Base-by-base conservation (phyloP, 2,888 invertebrate genomes). In the Megamerina dolium region DNA sequence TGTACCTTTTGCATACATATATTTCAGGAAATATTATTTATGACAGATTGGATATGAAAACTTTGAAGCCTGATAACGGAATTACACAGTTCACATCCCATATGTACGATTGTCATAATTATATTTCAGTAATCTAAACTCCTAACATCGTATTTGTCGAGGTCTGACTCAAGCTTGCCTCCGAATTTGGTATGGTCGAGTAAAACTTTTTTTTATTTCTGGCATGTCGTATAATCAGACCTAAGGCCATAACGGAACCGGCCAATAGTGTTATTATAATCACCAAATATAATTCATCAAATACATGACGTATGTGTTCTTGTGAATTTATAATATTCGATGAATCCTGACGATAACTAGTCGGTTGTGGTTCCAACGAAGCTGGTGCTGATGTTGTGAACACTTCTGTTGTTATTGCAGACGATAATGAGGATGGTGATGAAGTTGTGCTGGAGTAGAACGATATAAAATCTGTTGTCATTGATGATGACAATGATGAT, bases 131-230 rank as follows among this genome's bases (percentile, higher is more conserved):
- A 23, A 23, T 23, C 6, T 23, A 23, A 23, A 23, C 23, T 31
- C 3, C 9, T 27, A 34, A 38, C 34, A 32, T 38, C 43, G 36
- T 43, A 3, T 35, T 38, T 17, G 52, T 55, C 13, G 57, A 54
- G 19, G 45, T 54, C 33, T 60, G 57, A 50, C 58, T 60, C 13
- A 60, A 53, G 49, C 60, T 64, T 9, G 58, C 59, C 31, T 66
- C 66, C 5, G 59, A 64, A 37, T 56, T 58, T n/a, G 66, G 63
- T 41, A 66, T 58, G 34, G 58, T 55, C 2, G 58, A 58, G 43
- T 66, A 66, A 21, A 53, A 53, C 40, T 58, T 57, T 34, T 50
- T 23, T 2, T 46, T 48, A 33, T 53, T 54, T 19, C 55, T 53
- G 3, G 46, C 43, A 31, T 48, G 41, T 29, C 51, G 50, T 41